phyloP scores from a whole-genome alignment of 2,113 vertebrate genomes.

The Eptesicus fuscus region DNA sequence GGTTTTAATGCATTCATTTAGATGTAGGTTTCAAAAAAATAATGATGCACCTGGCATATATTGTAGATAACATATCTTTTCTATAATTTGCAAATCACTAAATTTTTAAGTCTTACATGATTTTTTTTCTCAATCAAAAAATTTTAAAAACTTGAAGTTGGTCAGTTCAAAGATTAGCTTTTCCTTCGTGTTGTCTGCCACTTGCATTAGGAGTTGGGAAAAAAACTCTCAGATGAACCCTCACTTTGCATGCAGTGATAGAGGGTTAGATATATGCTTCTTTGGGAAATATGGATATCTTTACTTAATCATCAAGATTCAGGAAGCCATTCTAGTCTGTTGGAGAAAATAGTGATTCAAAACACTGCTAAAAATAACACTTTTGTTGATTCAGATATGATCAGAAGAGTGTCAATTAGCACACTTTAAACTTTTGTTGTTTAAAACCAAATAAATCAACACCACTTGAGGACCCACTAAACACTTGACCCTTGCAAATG shows the following conservation, averaged over 20 bases:
- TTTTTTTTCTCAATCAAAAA: neutral
- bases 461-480: constrained; percentile 18
- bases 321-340: constrained; percentile 13
- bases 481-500: constrained; percentile 11
- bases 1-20: neutral
- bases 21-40: neutral
- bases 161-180: neutral
- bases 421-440: neutral
- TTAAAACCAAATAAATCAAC: constrained; percentile 23
- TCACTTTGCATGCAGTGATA: constrained; percentile 23
- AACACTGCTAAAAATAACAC: constrained; percentile 29
- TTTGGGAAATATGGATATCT: neutral
- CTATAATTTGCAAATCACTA: constrained; percentile 35
- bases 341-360: constrained; percentile 32
- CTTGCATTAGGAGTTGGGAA: constrained; percentile 14
- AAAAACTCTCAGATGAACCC: neutral
- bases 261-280: neutral
- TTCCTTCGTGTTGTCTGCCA: neutral
- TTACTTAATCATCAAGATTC: constrained; percentile 26
- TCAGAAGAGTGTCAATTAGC: neutral
- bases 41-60: neutral
- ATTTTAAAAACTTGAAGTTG: constrained; percentile 17
- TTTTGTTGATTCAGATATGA: neutral
- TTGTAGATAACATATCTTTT: constrained; percentile 35
- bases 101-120: neutral